Evolutionary conservation across 2,888 invertebrate species (phyloP).

Genomic region (Polylopha cassiicola): DNA sequence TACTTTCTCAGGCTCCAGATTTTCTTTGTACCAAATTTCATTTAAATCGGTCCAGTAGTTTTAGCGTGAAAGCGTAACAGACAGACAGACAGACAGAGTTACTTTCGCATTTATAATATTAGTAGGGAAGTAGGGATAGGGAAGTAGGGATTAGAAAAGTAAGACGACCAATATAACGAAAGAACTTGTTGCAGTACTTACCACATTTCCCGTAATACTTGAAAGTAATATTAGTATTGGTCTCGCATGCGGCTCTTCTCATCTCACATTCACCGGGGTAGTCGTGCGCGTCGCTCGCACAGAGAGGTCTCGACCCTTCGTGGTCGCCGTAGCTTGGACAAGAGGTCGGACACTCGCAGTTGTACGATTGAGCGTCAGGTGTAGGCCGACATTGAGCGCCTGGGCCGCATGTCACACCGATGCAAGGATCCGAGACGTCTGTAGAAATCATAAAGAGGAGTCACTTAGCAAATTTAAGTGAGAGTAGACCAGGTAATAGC

Average conservation of each 20-base stretch:
- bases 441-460: constrained; percentile 1
- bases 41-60: too few species aligned
- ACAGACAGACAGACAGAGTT: too few species aligned
- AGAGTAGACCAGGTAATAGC: too few species aligned
- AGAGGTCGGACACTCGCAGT: constrained; percentile 86
- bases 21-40: too few species aligned
- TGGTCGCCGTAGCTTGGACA: constrained; percentile 92
- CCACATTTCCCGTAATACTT: constrained; percentile 93
- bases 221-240: constrained; percentile 85
- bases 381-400: constrained; percentile 85
- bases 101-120: too few species aligned
- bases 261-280: constrained; percentile 92
- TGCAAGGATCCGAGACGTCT: constrained; percentile 84
- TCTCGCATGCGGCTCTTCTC: constrained; percentile 86
- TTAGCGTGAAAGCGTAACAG: too few species aligned
- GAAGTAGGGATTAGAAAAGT: neutral
- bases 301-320: constrained; percentile 86
- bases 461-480: neutral
- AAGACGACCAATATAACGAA: neutral
- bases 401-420: constrained; percentile 85
- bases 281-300: constrained; percentile 89
- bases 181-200: constrained; percentile 62
- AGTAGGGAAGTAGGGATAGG: too few species aligned
- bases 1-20: too few species aligned
- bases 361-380: constrained; percentile 82